phyloP scores from a whole-genome alignment of 2,797 vertebrate genomes.

The Paramormyrops hopkinsi region DNA sequence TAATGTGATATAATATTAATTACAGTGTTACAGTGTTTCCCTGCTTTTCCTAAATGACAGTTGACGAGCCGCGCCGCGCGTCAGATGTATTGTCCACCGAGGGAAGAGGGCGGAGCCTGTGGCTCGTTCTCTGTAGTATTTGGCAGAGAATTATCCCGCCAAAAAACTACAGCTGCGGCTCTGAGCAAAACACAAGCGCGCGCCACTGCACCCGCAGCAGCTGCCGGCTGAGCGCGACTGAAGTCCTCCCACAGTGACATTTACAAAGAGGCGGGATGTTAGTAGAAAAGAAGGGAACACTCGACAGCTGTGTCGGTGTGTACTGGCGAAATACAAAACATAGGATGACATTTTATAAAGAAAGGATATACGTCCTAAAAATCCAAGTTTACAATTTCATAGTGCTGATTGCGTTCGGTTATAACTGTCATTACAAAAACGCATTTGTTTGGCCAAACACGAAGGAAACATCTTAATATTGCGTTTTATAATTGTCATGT shows the following conservation, averaged over 20 bases:
- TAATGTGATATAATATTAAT: background rate
- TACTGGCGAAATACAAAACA: background rate
- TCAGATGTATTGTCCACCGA: slow-evolving; percentile 12
- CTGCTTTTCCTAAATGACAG: background rate
- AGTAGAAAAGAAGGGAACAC: background rate
- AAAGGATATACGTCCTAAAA: background rate
- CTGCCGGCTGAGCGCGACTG: background rate
- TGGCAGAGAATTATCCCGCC: slow-evolving; percentile 22
- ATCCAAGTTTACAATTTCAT: background rate
- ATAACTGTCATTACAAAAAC: background rate
- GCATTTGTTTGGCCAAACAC: background rate
- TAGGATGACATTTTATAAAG: background rate
- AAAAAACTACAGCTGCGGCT: slow-evolving; percentile 17
- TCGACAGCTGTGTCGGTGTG: background rate
- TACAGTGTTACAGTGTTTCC: background rate
- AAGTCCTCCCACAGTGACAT: background rate
- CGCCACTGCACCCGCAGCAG: background rate
- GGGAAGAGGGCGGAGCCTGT: slow-evolving; percentile 12
- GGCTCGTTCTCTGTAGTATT: slow-evolving; percentile 5
- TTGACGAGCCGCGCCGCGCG: background rate
- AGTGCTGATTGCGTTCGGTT: background rate
- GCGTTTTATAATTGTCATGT: background rate
- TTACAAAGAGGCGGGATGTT: background rate
- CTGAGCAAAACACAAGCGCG: background rate
- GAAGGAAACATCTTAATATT: background rate